phyloP scores from a whole-genome alignment of 2,888 invertebrate species.

The Melanostoma mellinum region DNA sequence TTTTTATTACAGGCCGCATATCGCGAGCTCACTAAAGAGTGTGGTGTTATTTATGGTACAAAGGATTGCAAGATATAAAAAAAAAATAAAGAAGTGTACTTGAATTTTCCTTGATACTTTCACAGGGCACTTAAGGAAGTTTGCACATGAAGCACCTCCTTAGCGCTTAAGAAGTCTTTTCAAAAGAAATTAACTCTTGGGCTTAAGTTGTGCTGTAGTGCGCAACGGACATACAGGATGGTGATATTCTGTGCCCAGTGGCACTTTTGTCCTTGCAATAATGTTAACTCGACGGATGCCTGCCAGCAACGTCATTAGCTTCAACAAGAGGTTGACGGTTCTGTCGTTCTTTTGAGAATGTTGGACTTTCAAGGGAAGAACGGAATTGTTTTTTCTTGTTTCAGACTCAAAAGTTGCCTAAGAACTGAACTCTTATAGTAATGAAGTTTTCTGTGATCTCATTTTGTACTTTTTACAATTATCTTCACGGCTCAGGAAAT shows the following conservation, averaged over 20 bases:
- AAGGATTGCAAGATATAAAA: slow-evolving; percentile 57
- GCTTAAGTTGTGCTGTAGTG: slow-evolving; percentile 28
- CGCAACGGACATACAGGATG: slow-evolving; percentile 29
- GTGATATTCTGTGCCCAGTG: slow-evolving; percentile 51
- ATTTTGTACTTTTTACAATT: slow-evolving; percentile 3
- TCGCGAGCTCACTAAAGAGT: slow-evolving; percentile 62
- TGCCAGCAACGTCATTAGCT: slow-evolving; percentile 49
- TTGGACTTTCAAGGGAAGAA: neutral
- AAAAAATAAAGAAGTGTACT: slow-evolving; percentile 31
- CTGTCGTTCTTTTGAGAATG: slow-evolving; percentile 33
- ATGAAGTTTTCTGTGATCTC: slow-evolving; percentile 10
- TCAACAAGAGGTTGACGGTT: slow-evolving; percentile 50
- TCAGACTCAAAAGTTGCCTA: slow-evolving; percentile 25
- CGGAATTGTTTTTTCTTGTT: slow-evolving; percentile 1
- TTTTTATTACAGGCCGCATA: slow-evolving; percentile 38
- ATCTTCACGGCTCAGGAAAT: neutral
- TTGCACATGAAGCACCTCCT: slow-evolving; percentile 70
- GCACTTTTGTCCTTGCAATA: slow-evolving; percentile 50
- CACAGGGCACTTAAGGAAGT: slow-evolving; percentile 65
- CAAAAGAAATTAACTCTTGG: slow-evolving; percentile 70
- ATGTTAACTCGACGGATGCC: slow-evolving; percentile 38
- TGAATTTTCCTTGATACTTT: slow-evolving; percentile 64
- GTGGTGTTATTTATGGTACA: slow-evolving; percentile 71
- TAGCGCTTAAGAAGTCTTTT: slow-evolving; percentile 56
- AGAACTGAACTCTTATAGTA: slow-evolving; percentile 10